phyloP scores from a whole-genome alignment of 2,888 invertebrate genomes.

The Cantharis nigra region DNA sequence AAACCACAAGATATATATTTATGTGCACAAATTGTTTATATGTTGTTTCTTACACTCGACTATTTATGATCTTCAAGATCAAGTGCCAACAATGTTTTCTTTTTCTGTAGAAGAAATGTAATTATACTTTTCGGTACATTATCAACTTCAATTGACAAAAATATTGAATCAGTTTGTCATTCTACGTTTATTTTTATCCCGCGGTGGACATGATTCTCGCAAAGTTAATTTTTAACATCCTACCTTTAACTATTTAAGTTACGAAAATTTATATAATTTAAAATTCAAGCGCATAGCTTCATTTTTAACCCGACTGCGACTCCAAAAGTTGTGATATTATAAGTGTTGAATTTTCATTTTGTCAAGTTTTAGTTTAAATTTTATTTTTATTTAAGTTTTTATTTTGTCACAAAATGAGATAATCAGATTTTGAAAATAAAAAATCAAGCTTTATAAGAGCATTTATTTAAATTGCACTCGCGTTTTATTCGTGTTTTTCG shows the following conservation, averaged over 20 bases:
- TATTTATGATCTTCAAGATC: background rate
- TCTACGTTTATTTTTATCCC: background rate
- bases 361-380: background rate
- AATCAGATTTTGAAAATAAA: background rate
- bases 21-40: no score
- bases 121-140: background rate
- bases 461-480: background rate
- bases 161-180: background rate
- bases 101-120: background rate
- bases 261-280: background rate
- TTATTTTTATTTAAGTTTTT: background rate
- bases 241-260: background rate
- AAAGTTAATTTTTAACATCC: background rate
- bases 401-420: background rate
- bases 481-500: background rate
- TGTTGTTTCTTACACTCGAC: background rate
- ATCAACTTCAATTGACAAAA: background rate
- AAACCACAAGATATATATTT: no score
- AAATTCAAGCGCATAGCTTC: background rate
- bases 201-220: background rate
- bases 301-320: background rate
- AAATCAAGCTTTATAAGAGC: background rate
- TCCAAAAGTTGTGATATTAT: background rate
- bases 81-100: background rate
- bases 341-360: background rate